Evolutionary conservation across 2,888 invertebrate species (phyloP), one percentile per base, ranked within the genome.

Genomic region (Diarsia rubi): DNA sequence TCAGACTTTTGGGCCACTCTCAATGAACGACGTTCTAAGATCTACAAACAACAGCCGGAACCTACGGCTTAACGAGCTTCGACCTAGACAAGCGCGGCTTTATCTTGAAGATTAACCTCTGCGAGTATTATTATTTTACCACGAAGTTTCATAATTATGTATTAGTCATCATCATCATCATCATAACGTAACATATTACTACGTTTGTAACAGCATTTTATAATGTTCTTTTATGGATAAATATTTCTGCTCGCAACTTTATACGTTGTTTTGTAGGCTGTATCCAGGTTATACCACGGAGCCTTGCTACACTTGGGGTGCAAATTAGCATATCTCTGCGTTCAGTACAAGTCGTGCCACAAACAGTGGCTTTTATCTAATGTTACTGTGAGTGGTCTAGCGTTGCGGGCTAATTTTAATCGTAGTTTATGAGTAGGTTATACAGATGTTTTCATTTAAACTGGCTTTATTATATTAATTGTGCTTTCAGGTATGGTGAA

Each of bases 281-380:
- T 70, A 63, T 64, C 65, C 73, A 63, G 63, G 54, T 37, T 54
- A 62, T 69, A 65, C 65, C n/a, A 65, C 69, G 16, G 31, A 52
- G 75, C 73, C 44, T 16, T 47, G 62, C 67, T 73, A 75, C 74
- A 81, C 78, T 86, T 66, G 63, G 80, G 80, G 77, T 81, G 78
- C 69, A 75, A 86, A 85, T 85, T 81, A 86, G 71, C 85, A 85
- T 86, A 81, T 81, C 79, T 81, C 78, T 66, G 54, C 31, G 60
- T 78, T 68, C 73, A 73, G 63, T 78, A 71, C 73, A 74, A 69
- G 67, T 76, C 57, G 49, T 77, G 74, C 52, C 69, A 71, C 66
- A 72, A 74, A 79, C 74, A 71, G 42, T 64, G 59, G 75, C 75
- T 75, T 80, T 84, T 79, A 80, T 77, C 69, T 78, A 78, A 82